Base-by-base conservation (phyloP, 2,797 vertebrate species). In the Eurystomus glaucurus region DNA sequence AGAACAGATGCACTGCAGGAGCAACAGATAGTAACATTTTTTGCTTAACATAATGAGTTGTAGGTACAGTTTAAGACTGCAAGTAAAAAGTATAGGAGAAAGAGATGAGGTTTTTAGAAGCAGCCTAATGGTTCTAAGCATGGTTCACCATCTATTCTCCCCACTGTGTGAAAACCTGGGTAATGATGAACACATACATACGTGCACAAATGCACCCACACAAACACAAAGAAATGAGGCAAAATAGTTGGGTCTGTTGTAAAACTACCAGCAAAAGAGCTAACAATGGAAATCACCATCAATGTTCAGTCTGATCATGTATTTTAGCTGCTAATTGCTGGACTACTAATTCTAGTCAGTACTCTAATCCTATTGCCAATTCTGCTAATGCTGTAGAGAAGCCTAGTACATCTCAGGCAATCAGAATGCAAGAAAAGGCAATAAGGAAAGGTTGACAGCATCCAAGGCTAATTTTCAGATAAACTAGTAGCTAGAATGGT, bases 1-100 rank as follows among this genome's bases (percentile, higher is more conserved):
- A 58, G 80, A 97, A 94, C 70, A 96, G 70, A 95, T 64, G 85
- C 72, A 74, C n/a, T n/a, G 55, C 77, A 87, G 77, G 89, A 96
- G 31, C 64, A 81, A 72, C 10, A 69, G 58, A 81, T 50, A 86
- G 29, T 7, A 93, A 79, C 28, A n/a, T 78, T 65, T 88, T 85
- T 64, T 66, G n/a, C 51, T 65, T 82, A 91, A 85, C 18, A 11
- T 19, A 70, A 2, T 31, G 84, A 62, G 62, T n/a, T 87, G 28
- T n/a, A 91, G 48, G 51, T 41, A 93, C n/a, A 16, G 16, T 33
- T 88, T 80, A 52, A 85, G 52, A 68, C 6, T 0, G 0, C 15
- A 52, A 46, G 7, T 10, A 35, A 81, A 66, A 91, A 25, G 16
- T 14, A 29, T 0, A 76, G 18, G 33, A 88, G 26, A 89, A 90